Evolutionary conservation across 2,797 vertebrate species (phyloP).

Genomic region (Gadopsis bispinosus): DNA sequence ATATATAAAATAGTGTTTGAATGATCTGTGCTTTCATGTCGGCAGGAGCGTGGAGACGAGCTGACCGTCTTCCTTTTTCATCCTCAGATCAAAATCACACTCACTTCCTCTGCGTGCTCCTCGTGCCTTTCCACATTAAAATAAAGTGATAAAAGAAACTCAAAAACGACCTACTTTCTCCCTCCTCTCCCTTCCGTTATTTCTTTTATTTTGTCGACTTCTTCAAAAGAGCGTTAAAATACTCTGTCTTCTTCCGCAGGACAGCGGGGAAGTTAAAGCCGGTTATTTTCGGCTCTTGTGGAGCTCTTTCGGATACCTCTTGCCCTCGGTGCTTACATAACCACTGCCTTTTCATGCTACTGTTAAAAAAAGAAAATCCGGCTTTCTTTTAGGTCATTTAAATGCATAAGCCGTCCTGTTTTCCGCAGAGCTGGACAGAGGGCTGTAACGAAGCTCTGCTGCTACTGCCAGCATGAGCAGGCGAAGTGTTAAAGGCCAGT

Average conservation of each 20-base stretch:
- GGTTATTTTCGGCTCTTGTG: constrained; percentile 58
- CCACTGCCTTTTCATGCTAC: neutral
- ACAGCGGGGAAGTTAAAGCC: constrained; percentile 49
- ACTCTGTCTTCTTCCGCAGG: constrained; percentile 35
- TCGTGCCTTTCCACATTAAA: constrained; percentile 23
- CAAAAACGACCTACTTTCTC: constrained; percentile 51
- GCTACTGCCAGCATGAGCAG: constrained; percentile 31
- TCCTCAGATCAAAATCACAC: constrained; percentile 49
- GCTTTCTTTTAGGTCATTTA: constrained; percentile 25
- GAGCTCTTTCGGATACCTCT: constrained; percentile 53
- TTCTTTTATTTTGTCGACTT: constrained; percentile 2
- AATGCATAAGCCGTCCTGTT: neutral
- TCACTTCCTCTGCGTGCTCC: constrained; percentile 12
- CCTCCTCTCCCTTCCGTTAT: neutral
- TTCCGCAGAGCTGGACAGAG: neutral
- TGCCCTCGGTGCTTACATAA: constrained; percentile 34
- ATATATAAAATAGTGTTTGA: constrained; percentile 59
- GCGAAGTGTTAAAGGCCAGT: constrained; percentile 48
- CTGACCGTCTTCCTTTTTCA: constrained; percentile 60
- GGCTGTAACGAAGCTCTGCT: neutral
- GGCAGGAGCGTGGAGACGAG: constrained; percentile 30
- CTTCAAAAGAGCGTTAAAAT: constrained; percentile 53
- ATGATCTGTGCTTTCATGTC: constrained; percentile 55
- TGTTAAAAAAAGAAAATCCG: constrained; percentile 11
- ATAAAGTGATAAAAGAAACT: constrained; percentile 36